Base-by-base conservation (phyloP, 2,888 invertebrate genomes). In the Halictus ligatus region DNA sequence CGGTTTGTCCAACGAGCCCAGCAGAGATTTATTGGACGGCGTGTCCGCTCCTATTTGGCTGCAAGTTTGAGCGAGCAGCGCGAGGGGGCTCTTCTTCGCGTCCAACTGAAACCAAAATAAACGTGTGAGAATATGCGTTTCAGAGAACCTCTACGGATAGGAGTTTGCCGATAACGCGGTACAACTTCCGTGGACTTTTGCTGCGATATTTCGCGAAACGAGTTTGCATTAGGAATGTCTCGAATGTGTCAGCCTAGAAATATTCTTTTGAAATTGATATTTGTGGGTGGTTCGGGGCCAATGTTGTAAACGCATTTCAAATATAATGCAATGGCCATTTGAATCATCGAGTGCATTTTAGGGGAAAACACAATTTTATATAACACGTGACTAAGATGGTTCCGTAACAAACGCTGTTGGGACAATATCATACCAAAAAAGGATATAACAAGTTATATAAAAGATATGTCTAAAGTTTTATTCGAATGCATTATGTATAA, bases 61-160 rank as follows among this genome's bases (percentile, higher is more conserved):
- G 96, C 99, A 99, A 80, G 99, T 99, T 95, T 99, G 99, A 78
- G 99, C 99, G 93, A 99, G 96, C 87, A 99, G 96, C 75, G 99
- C 99, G 95, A 99, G 96, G 29, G 99, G 99, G 96, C 99, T 99
- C 96, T 99, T 99, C 96, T 99, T 99, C 90, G 99, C 98, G 96
- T 99, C 99, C 97, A 99, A 96, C 99, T 99, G 97, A 95, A 96
- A 95, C 91, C 90, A 89, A 88, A 92, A 78, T 21, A 64, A 25
- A 85, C 48, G 71, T 29, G 7, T 81, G 3, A 77, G n/a, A n/a
- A n/a, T 69, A 35, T 21, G 40, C 29, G 29, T 18, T 29, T 18
- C 35, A 1, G 29, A 64, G 29, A 29, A 60, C 4, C 15, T 25
- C 13, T 60, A 13, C 1, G 12, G 58, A 0, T 10, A 12, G 58